These are phyloP conservation scores for Pachyrhynchus sulphureomaculatus DNA, from an alignment of 1,140 invertebrate genomes.

Conservation along the genomic window DNA sequence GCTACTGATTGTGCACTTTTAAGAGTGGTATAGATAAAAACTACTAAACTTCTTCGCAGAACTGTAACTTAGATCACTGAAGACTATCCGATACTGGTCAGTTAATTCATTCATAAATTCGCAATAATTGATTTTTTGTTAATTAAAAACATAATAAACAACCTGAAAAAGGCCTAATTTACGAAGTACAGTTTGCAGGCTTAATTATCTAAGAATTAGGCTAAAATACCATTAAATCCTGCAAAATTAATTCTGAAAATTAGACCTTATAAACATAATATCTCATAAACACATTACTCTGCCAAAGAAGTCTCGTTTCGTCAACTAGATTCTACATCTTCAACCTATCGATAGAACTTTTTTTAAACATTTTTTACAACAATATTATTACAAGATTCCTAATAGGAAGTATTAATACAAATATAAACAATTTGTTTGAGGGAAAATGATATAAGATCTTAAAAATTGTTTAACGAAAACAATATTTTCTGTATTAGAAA, in stretches of 20 bases:
- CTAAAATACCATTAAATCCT: too few relatives aligned
- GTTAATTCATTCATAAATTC: too few relatives aligned
- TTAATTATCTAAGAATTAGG: too few relatives aligned
- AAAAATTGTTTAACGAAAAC: not conserved
- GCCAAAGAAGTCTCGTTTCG: not conserved
- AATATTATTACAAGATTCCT: constrained; percentile 5
- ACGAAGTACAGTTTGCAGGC: too few relatives aligned
- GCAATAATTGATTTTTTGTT: too few relatives aligned
- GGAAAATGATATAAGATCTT: constrained; percentile 19
- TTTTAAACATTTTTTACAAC: constrained; percentile 19
- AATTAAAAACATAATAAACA: too few relatives aligned
- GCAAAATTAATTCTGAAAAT: too few relatives aligned
- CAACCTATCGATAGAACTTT: constrained; percentile 1
- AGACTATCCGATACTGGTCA: too few relatives aligned
- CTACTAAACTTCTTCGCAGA: not conserved
- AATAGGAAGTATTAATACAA: constrained; percentile 26
- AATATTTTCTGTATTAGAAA: constrained; percentile 16
- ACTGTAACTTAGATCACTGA: too few relatives aligned
- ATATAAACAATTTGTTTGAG: constrained; percentile 38
- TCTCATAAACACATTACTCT: not conserved
- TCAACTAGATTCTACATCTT: too few relatives aligned
- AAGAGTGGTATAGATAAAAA: not conserved
- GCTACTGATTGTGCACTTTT: constrained; percentile 49
- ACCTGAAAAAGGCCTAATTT: too few relatives aligned
- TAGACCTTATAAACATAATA: too few relatives aligned